Conservation (phyloP, 1,140 invertebrate species). For the Drosophila elegans region DNA sequence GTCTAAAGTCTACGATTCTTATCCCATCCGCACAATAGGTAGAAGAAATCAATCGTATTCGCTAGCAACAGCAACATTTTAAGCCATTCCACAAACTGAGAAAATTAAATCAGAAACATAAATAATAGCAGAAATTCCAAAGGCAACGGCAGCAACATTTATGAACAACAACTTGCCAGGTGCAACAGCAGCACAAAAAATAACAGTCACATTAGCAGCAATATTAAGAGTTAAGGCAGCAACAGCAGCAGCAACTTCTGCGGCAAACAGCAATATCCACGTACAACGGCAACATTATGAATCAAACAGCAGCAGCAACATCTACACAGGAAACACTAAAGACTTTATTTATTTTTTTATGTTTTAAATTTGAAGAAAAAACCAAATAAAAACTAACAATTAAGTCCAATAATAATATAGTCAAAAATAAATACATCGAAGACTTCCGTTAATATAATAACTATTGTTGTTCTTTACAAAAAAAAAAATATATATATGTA, state of each 20-base stretch:
- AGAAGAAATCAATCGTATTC: neutral
- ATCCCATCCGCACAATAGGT: neutral
- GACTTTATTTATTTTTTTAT: too few species aligned
- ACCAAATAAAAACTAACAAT: too few species aligned
- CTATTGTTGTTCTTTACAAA: too few species aligned
- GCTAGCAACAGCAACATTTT: neutral
- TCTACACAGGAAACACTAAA: slow-evolving; percentile 2
- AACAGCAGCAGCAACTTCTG: slow-evolving; percentile 15
- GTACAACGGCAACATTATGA: slow-evolving; percentile 26
- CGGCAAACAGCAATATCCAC: slow-evolving; percentile 2
- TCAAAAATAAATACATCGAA: too few species aligned
- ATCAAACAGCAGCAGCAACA: slow-evolving; percentile 26
- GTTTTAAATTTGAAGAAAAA: too few species aligned
- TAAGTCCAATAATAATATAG: too few species aligned
- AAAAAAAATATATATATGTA: too few species aligned
- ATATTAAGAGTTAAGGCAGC: slow-evolving; percentile 31
- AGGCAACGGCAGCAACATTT: slow-evolving; percentile 2
- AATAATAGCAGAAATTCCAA: slow-evolving; percentile 15
- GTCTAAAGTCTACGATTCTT: too few species aligned
- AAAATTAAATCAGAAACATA: slow-evolving; percentile 19
- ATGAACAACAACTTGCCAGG: slow-evolving; percentile 20
- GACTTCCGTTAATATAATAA: too few species aligned
- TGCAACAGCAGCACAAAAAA: slow-evolving; percentile 17
- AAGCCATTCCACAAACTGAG: neutral
- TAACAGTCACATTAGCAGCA: slow-evolving; percentile 23